Evolutionary conservation across 2,888 invertebrate species (phyloP).

Genomic region (Hipparchia semele): DNA sequence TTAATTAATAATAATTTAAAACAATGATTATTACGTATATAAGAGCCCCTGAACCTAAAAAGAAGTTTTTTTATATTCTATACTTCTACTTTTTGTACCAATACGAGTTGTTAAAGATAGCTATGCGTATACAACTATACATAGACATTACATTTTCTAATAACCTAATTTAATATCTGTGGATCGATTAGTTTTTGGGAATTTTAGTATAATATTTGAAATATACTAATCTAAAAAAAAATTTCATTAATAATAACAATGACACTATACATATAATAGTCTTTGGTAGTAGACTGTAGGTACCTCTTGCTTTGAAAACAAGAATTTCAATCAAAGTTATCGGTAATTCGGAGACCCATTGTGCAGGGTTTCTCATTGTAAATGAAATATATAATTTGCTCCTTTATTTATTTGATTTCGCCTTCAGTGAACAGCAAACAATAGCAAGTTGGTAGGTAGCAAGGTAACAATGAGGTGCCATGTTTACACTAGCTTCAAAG

Average conservation of each 20-base stretch:
- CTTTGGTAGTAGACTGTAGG: not conserved
- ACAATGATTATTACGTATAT: no score
- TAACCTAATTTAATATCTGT: no score
- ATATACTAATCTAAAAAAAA: no score
- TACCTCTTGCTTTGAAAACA: conserved; percentile 46
- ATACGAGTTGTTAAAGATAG: no score
- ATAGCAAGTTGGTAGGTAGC: conserved; percentile 19
- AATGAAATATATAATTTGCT: conserved; percentile 43
- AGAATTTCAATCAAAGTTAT: conserved; percentile 55
- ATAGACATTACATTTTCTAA: no score
- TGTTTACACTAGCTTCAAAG: conserved; percentile 31
- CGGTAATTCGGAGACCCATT: conserved; percentile 45
- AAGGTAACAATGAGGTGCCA: conserved; percentile 28
- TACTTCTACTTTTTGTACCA: no score
- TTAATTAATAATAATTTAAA: no score
- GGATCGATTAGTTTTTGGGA: no score
- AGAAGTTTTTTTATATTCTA: no score
- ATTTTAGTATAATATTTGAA: no score
- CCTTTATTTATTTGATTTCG: conserved; percentile 43
- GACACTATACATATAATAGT: not conserved
- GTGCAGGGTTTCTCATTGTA: conserved; percentile 56
- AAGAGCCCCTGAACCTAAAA: no score
- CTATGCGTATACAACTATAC: no score
- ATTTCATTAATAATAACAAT: not conserved
- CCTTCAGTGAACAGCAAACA: conserved; percentile 34